Percentiles rank a stretch among this genome's conserved stretches.
Evolutionary conservation across 2,113 vertebrate genomes (phyloP).

Genomic region (Trogon surrucura): DNA sequence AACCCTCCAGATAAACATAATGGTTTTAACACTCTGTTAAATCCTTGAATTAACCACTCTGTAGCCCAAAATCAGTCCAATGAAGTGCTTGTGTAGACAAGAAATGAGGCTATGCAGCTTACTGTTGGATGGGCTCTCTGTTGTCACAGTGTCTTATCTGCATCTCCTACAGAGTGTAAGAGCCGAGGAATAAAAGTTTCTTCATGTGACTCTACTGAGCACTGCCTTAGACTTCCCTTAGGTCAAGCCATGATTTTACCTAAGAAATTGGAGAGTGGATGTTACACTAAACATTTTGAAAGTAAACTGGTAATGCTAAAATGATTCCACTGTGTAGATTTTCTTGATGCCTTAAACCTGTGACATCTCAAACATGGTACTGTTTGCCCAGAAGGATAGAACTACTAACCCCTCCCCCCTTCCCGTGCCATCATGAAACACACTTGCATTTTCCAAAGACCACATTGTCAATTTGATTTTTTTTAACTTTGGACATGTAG

Average conservation of each 20-base stretch:
- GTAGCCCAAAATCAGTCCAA: not conserved
- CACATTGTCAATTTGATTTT: not conserved
- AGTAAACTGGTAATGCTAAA: not conserved
- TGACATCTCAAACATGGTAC: not conserved
- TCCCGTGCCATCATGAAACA: not conserved
- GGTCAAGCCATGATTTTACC: not conserved
- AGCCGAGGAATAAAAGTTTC: not conserved
- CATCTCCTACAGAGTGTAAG: not conserved
- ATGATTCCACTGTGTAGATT: not conserved
- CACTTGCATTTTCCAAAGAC: not conserved
- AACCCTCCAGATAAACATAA: not conserved
- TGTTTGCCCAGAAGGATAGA: not conserved
- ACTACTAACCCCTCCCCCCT: no score
- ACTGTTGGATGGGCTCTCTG: not conserved
- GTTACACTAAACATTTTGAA: not conserved
- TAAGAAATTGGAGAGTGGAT: not conserved
- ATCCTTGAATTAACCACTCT: not conserved
- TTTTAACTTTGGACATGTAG: not conserved
- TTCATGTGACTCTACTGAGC: not conserved
- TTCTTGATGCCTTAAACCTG: not conserved
- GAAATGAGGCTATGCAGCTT: not conserved
- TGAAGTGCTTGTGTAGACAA: not conserved
- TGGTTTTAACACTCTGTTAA: not conserved
- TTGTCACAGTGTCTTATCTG: not conserved
- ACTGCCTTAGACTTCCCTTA: not conserved